These are phyloP conservation scores for Pseudocheirus occidentalis DNA, from an alignment of 2,797 vertebrate genomes.

Conservation along the genomic window DNA sequence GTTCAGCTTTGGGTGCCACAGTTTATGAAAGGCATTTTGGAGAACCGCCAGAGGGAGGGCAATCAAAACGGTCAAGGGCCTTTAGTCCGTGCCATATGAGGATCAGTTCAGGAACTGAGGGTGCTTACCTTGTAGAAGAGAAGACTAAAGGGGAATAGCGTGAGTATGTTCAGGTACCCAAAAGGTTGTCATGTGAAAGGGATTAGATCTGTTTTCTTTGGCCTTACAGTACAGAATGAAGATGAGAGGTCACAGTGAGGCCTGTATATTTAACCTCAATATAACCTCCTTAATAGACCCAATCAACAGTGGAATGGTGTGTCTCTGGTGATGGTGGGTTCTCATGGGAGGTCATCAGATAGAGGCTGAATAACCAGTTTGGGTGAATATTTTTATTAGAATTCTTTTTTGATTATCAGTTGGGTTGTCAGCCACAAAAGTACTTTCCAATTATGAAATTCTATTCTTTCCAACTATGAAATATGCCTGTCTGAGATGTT, in stretches of 20 bases:
- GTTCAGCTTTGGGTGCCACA: not conserved
- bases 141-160: not conserved
- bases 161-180: not conserved
- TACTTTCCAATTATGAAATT: not conserved
- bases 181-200: not conserved
- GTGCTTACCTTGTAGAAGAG: not conserved
- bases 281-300: not conserved
- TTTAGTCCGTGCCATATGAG: not conserved
- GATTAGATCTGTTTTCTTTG: not conserved
- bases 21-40: not conserved
- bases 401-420: not conserved
- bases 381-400: not conserved
- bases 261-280: not conserved
- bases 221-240: not conserved
- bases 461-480: not conserved
- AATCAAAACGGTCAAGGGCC: not conserved
- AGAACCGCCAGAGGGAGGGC: not conserved
- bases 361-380: not conserved
- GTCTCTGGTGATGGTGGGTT: not conserved
- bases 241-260: not conserved
- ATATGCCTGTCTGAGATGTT: not conserved
- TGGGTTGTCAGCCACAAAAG: not conserved
- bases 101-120: not conserved
- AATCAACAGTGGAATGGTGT: not conserved
- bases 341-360: not conserved